A percentile compares a stretch with the other conserved stretches of the same genome.
Evolutionary conservation across 2,113 vertebrate genomes (phyloP).

Genomic region (Falco punctatus): DNA sequence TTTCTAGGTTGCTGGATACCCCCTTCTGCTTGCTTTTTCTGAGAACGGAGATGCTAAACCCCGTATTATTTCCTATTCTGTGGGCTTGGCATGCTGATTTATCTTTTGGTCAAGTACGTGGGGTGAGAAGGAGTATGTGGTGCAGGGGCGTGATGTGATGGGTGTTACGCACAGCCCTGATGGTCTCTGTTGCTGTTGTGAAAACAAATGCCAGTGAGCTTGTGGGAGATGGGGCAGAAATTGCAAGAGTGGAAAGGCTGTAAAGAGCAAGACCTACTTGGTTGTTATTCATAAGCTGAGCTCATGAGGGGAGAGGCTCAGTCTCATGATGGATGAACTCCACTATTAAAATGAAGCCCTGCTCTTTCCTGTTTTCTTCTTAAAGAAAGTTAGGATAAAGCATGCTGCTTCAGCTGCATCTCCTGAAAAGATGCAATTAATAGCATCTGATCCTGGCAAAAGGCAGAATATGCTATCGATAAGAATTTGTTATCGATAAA

Average conservation of each 20-base stretch:
- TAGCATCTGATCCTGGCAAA: background rate
- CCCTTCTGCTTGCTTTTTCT: background rate
- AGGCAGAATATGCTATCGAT: background rate
- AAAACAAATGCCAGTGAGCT: background rate
- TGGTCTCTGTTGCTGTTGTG: background rate
- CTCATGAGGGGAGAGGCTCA: background rate
- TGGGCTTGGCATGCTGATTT: background rate
- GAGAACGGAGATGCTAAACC: background rate
- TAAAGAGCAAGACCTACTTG: background rate
- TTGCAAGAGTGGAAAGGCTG: background rate
- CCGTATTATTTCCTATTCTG: background rate
- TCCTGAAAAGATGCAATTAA: background rate
- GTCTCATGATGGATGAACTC: background rate
- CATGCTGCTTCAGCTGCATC: background rate
- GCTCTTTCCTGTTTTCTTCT: background rate
- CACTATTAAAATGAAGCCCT: background rate
- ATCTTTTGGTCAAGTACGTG: accelerated
- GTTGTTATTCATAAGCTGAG: background rate
- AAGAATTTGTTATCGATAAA: background rate
- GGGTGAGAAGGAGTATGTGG: background rate
- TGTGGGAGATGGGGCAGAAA: background rate
- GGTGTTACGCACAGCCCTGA: background rate
- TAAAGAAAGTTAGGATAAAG: background rate
- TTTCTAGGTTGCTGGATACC: background rate
- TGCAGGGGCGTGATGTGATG: background rate